These are phyloP conservation scores for Acanthosepion esculentum DNA, from an alignment of 2,888 invertebrate genomes.

Conservation along the genomic window DNA sequence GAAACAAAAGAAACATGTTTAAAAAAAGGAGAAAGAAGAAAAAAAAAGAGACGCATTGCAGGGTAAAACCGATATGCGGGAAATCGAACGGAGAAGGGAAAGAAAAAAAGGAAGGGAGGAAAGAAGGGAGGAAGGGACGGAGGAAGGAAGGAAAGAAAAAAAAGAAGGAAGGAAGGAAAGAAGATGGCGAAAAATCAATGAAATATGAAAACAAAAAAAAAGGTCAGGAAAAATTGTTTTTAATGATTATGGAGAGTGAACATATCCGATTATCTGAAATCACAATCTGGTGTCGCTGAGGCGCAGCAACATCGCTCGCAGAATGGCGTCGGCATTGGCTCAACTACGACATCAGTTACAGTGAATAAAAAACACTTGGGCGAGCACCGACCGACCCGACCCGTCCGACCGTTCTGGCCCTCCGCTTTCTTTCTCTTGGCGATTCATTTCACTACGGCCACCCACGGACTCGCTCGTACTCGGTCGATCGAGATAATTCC, in stretches of 20 bases:
- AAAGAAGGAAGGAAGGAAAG: background rate
- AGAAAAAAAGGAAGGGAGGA: too few species aligned
- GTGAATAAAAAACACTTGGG: background rate
- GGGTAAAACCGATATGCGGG: too few species aligned
- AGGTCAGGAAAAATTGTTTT: constrained; percentile 33
- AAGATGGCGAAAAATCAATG: background rate
- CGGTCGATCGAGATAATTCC: background rate
- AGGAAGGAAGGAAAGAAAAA: background rate
- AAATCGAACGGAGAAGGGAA: too few species aligned
- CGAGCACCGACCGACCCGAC: background rate
- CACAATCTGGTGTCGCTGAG: background rate
- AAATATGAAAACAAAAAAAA: background rate
- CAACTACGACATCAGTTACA: constrained; percentile 13
- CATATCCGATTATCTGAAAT: constrained; percentile 33
- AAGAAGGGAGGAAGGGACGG: too few species aligned
- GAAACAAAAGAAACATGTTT: too few species aligned
- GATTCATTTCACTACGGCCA: background rate
- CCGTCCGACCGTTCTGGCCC: background rate
- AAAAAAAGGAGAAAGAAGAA: too few species aligned
- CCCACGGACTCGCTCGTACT: background rate
- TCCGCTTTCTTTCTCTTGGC: background rate
- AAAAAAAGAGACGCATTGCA: too few species aligned
- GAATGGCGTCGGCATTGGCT: constrained; percentile 20
- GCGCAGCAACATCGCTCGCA: background rate
- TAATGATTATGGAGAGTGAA: constrained; percentile 8